Conservation (phyloP, 2,113 vertebrate species). For the Nothocercus julius region DNA sequence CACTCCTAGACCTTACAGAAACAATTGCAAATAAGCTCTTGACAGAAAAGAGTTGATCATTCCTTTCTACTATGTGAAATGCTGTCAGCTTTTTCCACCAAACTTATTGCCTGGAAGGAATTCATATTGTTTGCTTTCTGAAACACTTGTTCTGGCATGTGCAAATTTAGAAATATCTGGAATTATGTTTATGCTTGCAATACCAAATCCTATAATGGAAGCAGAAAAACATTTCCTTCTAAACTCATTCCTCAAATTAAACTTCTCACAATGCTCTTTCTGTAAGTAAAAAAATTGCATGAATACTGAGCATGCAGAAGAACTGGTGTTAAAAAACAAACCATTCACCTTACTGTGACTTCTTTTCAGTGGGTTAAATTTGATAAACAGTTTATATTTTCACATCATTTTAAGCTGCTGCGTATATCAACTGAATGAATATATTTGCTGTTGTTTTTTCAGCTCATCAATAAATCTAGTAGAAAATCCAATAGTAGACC, state of each 20-base stretch:
- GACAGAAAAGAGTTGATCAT: not conserved
- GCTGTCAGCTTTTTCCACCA: not conserved
- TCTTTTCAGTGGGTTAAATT: conserved; percentile 35
- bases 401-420: conserved; percentile 29
- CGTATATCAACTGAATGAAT: conserved; percentile 28
- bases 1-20: not conserved
- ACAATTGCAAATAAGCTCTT: not conserved
- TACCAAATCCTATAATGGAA: not conserved
- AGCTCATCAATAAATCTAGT: conserved; percentile 40
- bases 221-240: not conserved
- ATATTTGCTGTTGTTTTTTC: conserved; percentile 32
- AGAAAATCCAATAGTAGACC: conserved; percentile 36
- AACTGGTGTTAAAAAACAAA: not conserved
- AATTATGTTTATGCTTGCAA: not conserved
- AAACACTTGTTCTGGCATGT: not conserved
- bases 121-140: not conserved
- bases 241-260: conserved; percentile 7
- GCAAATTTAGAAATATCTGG: not conserved
- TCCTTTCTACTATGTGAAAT: not conserved
- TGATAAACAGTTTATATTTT: conserved; percentile 43
- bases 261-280: not conserved
- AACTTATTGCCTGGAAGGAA: accelerated
- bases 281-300: not conserved
- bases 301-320: not conserved
- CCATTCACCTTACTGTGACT: conserved; percentile 9